Evolutionary conservation across 2,797 vertebrate genomes (phyloP).

Genomic region (Acanthis flammea): DNA sequence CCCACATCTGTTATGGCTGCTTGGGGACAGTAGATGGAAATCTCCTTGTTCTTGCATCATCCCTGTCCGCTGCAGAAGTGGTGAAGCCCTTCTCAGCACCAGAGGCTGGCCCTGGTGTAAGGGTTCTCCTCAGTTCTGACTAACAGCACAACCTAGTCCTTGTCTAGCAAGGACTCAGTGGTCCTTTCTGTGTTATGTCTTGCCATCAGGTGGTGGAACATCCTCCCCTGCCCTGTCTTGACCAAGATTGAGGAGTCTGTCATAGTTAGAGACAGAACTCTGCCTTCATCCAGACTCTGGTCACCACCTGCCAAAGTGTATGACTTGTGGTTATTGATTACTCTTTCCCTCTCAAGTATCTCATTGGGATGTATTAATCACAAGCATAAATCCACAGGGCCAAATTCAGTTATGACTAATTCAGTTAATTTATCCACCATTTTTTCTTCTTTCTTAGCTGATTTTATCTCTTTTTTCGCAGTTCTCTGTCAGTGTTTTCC

Average conservation of each 20-base stretch:
- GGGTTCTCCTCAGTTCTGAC: background rate
- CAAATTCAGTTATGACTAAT: background rate
- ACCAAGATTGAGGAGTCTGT: background rate
- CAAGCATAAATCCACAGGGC: background rate
- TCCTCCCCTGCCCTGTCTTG: background rate
- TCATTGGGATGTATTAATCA: background rate
- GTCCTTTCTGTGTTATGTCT: background rate
- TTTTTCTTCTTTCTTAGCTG: background rate
- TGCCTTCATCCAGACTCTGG: background rate
- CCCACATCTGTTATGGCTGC: background rate
- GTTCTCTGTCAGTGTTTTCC: background rate
- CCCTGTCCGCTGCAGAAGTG: background rate
- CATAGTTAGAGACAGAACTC: background rate
- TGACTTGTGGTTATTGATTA: slow-evolving; percentile 16
- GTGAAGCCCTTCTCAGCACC: background rate
- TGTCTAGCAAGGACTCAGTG: background rate
- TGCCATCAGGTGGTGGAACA: background rate
- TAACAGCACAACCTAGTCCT: background rate
- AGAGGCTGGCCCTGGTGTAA: background rate
- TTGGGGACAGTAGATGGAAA: background rate
- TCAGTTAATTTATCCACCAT: background rate
- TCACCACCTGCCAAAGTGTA: background rate
- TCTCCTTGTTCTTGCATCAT: background rate
- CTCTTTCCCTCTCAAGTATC: background rate
- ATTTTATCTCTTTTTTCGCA: background rate